These are phyloP conservation scores for Crenuchus spilurus DNA, from an alignment of 2,797 vertebrate species.

Conservation along the genomic window DNA sequence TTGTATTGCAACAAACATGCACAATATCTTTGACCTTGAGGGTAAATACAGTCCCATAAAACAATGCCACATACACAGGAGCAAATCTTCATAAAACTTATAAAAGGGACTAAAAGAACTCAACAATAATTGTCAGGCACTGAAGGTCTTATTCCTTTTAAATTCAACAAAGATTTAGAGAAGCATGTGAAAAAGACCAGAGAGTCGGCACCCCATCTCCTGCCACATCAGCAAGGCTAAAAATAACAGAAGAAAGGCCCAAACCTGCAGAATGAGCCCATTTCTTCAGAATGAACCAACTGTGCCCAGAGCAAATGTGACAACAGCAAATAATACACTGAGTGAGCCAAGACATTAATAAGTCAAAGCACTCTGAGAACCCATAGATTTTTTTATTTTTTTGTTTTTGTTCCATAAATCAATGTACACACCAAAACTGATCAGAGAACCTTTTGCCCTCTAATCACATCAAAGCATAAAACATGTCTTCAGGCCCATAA, in stretches of 20 bases:
- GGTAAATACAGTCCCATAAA: neutral
- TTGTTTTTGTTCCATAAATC: neutral
- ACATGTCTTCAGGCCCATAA: neutral
- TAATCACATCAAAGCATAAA: neutral
- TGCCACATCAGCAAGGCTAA: constrained; percentile 61
- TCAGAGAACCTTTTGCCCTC: neutral
- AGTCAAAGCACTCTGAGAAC: neutral
- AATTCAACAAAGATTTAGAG: constrained; percentile 21
- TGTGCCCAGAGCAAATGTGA: constrained; percentile 45
- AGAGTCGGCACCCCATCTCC: constrained; percentile 43
- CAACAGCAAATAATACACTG: constrained; percentile 33
- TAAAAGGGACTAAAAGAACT: neutral
- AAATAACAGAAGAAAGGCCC: constrained; percentile 55
- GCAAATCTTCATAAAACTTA: neutral
- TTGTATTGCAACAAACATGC: too few species aligned
- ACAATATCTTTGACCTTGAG: neutral
- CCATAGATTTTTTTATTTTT: too few species aligned
- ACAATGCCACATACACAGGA: neutral
- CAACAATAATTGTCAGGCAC: neutral
- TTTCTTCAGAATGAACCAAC: constrained; percentile 47
- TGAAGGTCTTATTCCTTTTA: neutral
- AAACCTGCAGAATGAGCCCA: constrained; percentile 51
- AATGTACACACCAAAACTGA: neutral
- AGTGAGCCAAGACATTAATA: neutral
- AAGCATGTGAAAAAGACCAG: constrained; percentile 46